phyloP scores from a whole-genome alignment of 2,888 invertebrate genomes.

The Cepaea hortensis region DNA sequence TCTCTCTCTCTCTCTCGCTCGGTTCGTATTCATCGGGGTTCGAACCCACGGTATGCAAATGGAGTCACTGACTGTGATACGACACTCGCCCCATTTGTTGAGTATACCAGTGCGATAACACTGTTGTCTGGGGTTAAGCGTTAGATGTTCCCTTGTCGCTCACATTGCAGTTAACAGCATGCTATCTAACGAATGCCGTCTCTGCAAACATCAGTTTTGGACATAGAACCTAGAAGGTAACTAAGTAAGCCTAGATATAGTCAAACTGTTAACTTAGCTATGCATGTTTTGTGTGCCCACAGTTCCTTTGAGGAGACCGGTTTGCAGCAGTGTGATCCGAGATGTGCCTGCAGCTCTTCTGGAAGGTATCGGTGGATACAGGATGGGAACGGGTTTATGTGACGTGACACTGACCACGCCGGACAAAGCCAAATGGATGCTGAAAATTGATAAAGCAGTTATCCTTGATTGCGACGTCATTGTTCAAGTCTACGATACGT shows the following conservation, averaged over 20 bases:
- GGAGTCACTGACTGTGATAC: too few species aligned
- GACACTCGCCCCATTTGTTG: too few species aligned
- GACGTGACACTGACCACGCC: slow-evolving; percentile 46
- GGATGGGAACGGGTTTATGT: slow-evolving; percentile 37
- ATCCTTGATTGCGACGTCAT: slow-evolving; percentile 50
- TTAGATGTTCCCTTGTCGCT: too few species aligned
- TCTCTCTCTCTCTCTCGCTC: neutral
- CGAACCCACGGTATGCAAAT: neutral
- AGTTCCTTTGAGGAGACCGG: slow-evolving; percentile 38
- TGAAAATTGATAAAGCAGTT: slow-evolving; percentile 46
- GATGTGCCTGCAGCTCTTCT: slow-evolving; percentile 35
- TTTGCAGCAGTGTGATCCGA: slow-evolving; percentile 25
- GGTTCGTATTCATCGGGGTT: neutral
- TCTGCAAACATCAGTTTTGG: too few species aligned
- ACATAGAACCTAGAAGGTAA: neutral
- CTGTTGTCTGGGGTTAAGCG: too few species aligned
- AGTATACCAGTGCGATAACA: too few species aligned
- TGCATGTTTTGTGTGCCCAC: neutral
- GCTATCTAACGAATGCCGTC: too few species aligned
- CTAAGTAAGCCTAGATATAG: neutral
- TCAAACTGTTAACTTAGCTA: too few species aligned
- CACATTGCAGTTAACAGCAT: too few species aligned
- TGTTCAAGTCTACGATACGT: slow-evolving; percentile 43
- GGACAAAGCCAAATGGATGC: slow-evolving; percentile 44
- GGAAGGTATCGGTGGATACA: slow-evolving; percentile 26